Evolutionary conservation across 2,888 invertebrate genomes (phyloP).

Genomic region (Epinotia nisella): DNA sequence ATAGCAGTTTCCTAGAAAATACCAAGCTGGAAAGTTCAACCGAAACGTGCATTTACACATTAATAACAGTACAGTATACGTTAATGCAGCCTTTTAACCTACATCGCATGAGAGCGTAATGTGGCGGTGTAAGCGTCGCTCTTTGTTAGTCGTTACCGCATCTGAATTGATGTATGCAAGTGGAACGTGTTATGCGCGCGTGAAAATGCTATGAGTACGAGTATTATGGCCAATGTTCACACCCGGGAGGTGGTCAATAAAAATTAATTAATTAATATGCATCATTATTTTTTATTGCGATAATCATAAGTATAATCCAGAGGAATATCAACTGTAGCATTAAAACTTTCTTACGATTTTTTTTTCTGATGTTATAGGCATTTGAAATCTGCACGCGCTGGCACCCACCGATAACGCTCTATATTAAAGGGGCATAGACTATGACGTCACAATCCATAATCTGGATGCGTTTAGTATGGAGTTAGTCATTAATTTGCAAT

Average conservation of each 20-base stretch:
- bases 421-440: no score
- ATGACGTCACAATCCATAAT: no score
- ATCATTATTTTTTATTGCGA: no score
- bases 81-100: constrained; percentile 44
- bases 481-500: no score
- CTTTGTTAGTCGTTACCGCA: constrained; percentile 24
- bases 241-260: background rate
- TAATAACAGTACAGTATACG: constrained; percentile 31
- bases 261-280: no score
- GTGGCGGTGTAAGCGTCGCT: constrained; percentile 22
- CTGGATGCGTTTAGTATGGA: no score
- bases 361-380: no score
- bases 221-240: background rate
- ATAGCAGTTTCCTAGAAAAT: background rate
- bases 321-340: no score
- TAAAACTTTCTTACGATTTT: no score
- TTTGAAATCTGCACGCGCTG: no score
- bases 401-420: no score
- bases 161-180: constrained; percentile 11
- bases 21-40: constrained; percentile 12
- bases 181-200: background rate
- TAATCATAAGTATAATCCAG: no score
- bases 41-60: constrained; percentile 12
- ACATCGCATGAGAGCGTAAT: constrained; percentile 39
- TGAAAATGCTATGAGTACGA: background rate